phyloP scores from a whole-genome alignment of 1,140 invertebrate genomes.

The Uloborus diversus region DNA sequence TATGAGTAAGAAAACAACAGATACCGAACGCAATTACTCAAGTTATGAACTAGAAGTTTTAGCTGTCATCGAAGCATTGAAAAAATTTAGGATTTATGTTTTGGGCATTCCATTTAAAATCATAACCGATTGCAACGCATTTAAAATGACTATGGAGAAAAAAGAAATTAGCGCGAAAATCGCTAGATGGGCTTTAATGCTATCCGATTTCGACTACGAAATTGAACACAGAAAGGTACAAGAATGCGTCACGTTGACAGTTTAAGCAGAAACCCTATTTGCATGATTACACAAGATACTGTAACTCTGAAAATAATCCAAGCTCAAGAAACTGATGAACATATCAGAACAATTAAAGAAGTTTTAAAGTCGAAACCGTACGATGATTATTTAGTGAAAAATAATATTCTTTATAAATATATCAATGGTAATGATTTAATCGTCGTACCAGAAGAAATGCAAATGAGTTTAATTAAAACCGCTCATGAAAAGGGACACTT shows the following conservation, averaged over 20 bases:
- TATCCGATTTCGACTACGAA: slow-evolving; percentile 22
- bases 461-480: too few species aligned
- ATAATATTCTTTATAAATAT: background rate
- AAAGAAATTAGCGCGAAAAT: background rate
- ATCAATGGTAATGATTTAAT: background rate
- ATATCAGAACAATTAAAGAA: too few species aligned
- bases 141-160: slow-evolving; percentile 1
- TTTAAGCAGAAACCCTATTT: slow-evolving; percentile 22
- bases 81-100: slow-evolving; percentile 60
- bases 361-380: too few species aligned
- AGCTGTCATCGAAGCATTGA: slow-evolving; percentile 58
- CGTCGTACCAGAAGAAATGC: background rate
- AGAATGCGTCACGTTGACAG: slow-evolving; percentile 2
- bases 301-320: too few species aligned
- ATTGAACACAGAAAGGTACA: slow-evolving; percentile 14
- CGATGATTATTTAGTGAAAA: background rate
- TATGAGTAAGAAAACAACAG: background rate
- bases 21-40: slow-evolving; percentile 58
- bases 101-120: slow-evolving; percentile 34
- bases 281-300: too few species aligned
- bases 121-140: background rate
- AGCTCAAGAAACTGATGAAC: too few species aligned
- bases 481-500: too few species aligned
- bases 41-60: slow-evolving; percentile 59
- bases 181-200: background rate